Evolutionary conservation across 2,113 vertebrate species (phyloP), one percentile per base, ranked within the genome.

Genomic region (Corythaixoides concolor): DNA sequence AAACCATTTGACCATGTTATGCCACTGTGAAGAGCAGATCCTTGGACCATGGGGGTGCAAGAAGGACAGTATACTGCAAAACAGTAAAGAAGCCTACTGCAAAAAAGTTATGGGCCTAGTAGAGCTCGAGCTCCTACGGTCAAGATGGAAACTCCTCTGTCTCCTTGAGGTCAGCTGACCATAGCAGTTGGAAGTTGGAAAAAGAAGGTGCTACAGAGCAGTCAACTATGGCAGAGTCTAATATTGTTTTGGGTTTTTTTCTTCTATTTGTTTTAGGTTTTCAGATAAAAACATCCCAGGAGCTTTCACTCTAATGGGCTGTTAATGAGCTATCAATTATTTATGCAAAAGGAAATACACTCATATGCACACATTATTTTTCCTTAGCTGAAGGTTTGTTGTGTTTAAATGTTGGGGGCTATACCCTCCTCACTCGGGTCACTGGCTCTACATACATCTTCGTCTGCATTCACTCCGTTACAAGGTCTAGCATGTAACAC

Each of bases 301-400:
- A 82, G 74, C 64, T 94, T 96, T 95, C 73, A 63, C 82, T 90
- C 67, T 81, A 69, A 75, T 69, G 56, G 66, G 50, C 88, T 96
- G 80, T 87, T 94, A 97, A 97, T 88, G 85, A 97, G 69, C 64
- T 97, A 85, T 88, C 74, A 90, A 88, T 95, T 92, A 97, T 74
- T 86, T 95, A 95, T 90, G 67, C 75, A 83, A 78, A 95, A 77
- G 43, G 30, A 93, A 96, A 94, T 83, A 49, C 81, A 93, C 43
- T 82, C 23, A 60, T 53, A 79, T 37, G 62, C 79, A 67, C 59
- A 66, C 68, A 52, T 85, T 86, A 14, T 59, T 58, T 9, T 79
- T 88, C 66, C 73, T 87, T 72, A 89, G 72, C 69, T 93, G 66
- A 88, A 90, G 35, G 10, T 49, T 70, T 81, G 39, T 45, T 47